These are phyloP conservation scores for Trichomalopsis sarcophagae DNA, from an alignment of 1,140 invertebrate species.

Conservation along the genomic window DNA sequence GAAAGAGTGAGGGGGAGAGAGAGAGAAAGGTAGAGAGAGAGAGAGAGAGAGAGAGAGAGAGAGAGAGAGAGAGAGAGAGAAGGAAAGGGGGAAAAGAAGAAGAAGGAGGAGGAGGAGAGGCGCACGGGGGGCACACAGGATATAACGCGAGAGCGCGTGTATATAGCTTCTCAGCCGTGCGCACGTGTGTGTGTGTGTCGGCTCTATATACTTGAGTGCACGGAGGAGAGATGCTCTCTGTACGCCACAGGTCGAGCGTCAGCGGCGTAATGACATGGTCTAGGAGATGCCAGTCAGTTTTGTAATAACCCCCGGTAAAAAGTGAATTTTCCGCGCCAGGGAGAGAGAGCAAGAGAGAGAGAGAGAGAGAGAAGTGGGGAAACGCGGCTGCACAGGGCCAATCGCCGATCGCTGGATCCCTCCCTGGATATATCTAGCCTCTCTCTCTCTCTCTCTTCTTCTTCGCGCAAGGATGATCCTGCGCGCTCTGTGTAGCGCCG, in stretches of 20 bases:
- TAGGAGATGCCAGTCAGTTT: constrained; percentile 75
- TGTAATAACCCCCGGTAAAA: constrained; percentile 74
- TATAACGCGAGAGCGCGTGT: constrained; percentile 5
- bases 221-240: constrained; percentile 67
- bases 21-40: constrained; percentile 34
- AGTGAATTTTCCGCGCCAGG: constrained; percentile 69
- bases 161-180: not conserved
- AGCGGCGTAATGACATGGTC: constrained; percentile 75
- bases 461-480: constrained; percentile 23
- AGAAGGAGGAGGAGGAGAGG: constrained; percentile 56
- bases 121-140: constrained; percentile 52
- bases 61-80: constrained; percentile 47
- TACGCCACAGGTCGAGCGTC: constrained; percentile 68
- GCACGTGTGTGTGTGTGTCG: too few species aligned
- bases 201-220: not conserved
- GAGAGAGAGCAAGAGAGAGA: constrained; percentile 48
- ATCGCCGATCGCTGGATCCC: constrained; percentile 52
- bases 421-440: not conserved
- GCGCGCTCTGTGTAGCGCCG: not conserved
- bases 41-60: not conserved
- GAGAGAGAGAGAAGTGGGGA: constrained; percentile 67
- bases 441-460: constrained; percentile 34
- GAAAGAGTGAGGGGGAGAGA: constrained; percentile 18
- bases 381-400: constrained; percentile 64
- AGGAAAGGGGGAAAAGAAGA: constrained; percentile 59